phyloP scores from a whole-genome alignment of 2,888 invertebrate species.

The Drosophila buzzatii region DNA sequence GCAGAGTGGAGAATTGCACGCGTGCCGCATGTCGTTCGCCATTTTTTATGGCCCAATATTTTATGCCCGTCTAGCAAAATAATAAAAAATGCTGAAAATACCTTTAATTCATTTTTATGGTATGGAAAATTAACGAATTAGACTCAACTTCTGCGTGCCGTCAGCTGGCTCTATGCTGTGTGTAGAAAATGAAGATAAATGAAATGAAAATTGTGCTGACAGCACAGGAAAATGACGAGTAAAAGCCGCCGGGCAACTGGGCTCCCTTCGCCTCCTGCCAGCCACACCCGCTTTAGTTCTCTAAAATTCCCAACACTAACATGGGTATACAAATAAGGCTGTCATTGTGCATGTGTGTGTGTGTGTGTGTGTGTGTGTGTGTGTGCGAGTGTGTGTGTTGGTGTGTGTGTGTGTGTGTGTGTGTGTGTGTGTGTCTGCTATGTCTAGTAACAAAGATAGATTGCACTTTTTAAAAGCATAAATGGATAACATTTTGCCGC shows the following conservation, averaged over 20 bases:
- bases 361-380: constrained; percentile 11
- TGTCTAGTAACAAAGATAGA: constrained; percentile 66
- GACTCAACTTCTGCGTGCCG: constrained; percentile 27
- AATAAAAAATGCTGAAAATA: constrained; percentile 52
- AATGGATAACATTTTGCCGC: constrained; percentile 55
- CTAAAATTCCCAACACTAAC: background rate
- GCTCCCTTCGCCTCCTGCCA: too few species aligned
- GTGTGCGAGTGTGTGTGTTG: background rate
- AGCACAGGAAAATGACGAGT: constrained; percentile 65
- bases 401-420: constrained; percentile 9
- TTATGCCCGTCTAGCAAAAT: constrained; percentile 28
- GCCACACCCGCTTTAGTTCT: background rate
- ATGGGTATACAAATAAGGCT: constrained; percentile 54
- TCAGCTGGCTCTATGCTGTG: constrained; percentile 7
- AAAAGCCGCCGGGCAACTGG: constrained; percentile 32
- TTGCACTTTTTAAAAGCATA: constrained; percentile 74
- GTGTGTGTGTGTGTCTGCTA: constrained; percentile 17
- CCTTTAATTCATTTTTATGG: constrained; percentile 67
- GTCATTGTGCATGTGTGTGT: constrained; percentile 43
- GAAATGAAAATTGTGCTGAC: constrained; percentile 73
- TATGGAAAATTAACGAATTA: constrained; percentile 72
- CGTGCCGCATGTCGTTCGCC: constrained; percentile 46
- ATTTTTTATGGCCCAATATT: constrained; percentile 60
- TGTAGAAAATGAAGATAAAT: constrained; percentile 73
- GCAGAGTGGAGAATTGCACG: constrained; percentile 37